Conservation (phyloP, 2,797 vertebrate genomes). For the Phyllotis vaccarum region DNA sequence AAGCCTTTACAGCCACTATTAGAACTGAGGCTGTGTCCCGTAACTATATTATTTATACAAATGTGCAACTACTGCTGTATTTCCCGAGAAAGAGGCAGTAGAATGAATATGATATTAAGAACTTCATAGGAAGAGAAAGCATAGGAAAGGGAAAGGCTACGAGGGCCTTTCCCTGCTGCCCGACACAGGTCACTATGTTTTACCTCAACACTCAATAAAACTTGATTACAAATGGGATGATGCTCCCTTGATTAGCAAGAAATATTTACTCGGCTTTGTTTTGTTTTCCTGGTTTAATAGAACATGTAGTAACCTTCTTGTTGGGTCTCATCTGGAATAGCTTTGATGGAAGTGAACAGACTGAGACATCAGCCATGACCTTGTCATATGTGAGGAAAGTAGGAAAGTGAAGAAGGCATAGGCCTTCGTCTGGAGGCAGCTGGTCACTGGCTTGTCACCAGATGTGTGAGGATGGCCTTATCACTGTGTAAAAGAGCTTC, state of each 20-base stretch:
- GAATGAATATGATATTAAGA: background rate
- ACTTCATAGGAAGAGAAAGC: background rate
- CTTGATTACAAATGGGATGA: background rate
- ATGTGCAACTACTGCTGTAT: background rate
- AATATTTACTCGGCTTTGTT: background rate
- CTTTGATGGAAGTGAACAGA: background rate
- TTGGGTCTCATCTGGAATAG: slow-evolving; percentile 33
- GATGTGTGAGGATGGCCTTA: background rate
- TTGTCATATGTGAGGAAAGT: background rate
- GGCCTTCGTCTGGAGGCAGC: background rate
- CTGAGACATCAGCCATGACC: background rate
- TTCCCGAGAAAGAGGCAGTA: slow-evolving; percentile 18
- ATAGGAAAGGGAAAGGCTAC: background rate
- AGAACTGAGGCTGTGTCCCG: slow-evolving; percentile 18
- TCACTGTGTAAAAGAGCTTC: background rate
- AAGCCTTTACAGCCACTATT: background rate
- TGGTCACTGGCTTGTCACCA: background rate
- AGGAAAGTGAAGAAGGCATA: background rate
- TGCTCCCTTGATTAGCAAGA: background rate
- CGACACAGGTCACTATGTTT: background rate
- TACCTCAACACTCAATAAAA: background rate
- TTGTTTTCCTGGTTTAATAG: slow-evolving; percentile 7
- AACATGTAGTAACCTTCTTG: background rate
- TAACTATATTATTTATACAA: slow-evolving; percentile 41
- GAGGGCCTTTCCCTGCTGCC: rapidly evolving